Evolutionary conservation across 2,113 vertebrate species (phyloP).

Genomic region (Limanda limanda): DNA sequence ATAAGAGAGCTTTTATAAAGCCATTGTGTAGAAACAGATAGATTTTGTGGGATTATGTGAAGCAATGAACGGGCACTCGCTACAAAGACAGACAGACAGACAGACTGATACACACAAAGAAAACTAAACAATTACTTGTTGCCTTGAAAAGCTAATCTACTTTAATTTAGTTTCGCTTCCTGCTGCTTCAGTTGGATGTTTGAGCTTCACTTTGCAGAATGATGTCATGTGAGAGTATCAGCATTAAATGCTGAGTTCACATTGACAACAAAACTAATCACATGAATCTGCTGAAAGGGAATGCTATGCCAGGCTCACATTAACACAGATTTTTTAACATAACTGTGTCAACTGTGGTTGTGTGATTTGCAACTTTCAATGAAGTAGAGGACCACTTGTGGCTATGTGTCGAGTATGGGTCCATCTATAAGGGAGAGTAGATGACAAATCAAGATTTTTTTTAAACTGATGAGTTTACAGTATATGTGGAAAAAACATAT

Average conservation of each 20-base stretch:
- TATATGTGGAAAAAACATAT: no score
- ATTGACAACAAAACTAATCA: no score
- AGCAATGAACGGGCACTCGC: neutral
- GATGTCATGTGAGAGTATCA: neutral
- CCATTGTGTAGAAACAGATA: neutral
- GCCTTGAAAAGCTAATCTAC: neutral
- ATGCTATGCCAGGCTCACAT: neutral
- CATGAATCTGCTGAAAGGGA: neutral
- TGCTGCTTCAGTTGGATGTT: neutral
- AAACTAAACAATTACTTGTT: neutral
- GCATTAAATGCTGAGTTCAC: neutral
- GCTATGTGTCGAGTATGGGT: neutral
- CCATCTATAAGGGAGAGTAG: neutral
- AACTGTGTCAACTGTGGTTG: neutral
- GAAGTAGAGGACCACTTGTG: no score
- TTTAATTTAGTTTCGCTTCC: neutral
- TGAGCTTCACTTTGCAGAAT: neutral
- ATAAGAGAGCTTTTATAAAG: constrained; percentile 55
- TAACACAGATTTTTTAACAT: neutral
- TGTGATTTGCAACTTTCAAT: neutral
- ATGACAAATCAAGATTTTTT: neutral
- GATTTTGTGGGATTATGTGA: neutral
- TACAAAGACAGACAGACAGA: neutral
- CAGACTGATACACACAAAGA: neutral
- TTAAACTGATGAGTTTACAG: no score